phyloP scores from a whole-genome alignment of 2,888 invertebrate genomes.

The Eilema depressum region DNA sequence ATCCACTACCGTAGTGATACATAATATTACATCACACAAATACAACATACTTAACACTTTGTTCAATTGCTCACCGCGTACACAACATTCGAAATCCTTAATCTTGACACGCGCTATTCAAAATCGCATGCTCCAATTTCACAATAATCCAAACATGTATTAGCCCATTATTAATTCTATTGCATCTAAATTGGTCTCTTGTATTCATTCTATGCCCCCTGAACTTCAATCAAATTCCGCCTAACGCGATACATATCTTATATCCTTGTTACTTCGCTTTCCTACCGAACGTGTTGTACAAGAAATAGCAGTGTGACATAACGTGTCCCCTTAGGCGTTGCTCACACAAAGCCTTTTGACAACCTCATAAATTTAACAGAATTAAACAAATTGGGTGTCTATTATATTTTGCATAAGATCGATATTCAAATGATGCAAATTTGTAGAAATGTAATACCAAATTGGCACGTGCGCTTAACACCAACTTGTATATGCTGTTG shows the following conservation, averaged over 20 bases:
- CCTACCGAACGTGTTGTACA: slow-evolving; percentile 74
- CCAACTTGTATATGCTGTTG: slow-evolving; percentile 59
- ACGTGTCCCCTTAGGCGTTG: slow-evolving; percentile 78
- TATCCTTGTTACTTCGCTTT: slow-evolving; percentile 84
- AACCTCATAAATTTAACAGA: slow-evolving; percentile 50
- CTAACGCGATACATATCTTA: slow-evolving; percentile 75
- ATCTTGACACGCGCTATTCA: slow-evolving; percentile 18
- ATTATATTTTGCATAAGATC: slow-evolving; percentile 43
- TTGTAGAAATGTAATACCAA: slow-evolving; percentile 38
- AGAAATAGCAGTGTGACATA: slow-evolving; percentile 80
- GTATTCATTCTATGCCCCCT: slow-evolving; percentile 56
- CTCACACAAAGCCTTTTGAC: slow-evolving; percentile 67
- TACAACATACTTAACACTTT: background rate
- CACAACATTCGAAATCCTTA: slow-evolving; percentile 20
- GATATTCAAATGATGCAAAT: slow-evolving; percentile 37
- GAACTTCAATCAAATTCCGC: slow-evolving; percentile 73
- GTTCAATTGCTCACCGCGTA: slow-evolving; percentile 3
- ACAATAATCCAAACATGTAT: slow-evolving; percentile 19
- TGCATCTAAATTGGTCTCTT: slow-evolving; percentile 41
- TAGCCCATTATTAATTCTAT: slow-evolving; percentile 32
- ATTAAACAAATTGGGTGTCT: slow-evolving; percentile 34
- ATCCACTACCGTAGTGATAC: background rate
- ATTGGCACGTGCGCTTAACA: slow-evolving; percentile 58
- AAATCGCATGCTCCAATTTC: slow-evolving; percentile 23
- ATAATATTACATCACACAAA: background rate